Percentiles rank a stretch among this genome's conserved stretches.
phyloP scores from a whole-genome alignment of 2,113 vertebrate genomes.

The Noctilio leporinus region DNA sequence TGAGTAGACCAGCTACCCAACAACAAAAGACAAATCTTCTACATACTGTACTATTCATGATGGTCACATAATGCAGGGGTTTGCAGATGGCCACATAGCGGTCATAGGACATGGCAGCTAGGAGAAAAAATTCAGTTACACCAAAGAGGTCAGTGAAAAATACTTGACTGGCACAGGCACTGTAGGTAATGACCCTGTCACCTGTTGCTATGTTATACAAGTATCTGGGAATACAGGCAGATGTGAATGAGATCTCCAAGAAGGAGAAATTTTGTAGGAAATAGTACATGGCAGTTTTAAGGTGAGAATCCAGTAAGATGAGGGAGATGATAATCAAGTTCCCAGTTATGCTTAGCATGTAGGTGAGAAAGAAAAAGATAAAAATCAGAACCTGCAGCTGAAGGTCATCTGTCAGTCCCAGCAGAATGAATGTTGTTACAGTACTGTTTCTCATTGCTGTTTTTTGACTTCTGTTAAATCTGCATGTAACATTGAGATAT shows the following conservation, averaged over 20 bases:
- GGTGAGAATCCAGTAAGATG: conserved; percentile 11
- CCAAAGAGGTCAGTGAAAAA: conserved; percentile 56
- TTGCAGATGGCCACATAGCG: conserved; percentile 60
- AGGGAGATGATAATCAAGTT: conserved; percentile 39
- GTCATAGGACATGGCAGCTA: conserved; percentile 57
- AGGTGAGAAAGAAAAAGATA: conserved; percentile 36
- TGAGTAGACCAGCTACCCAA: background rate
- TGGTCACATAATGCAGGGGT: conserved; percentile 36
- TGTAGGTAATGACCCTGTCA: conserved; percentile 44
- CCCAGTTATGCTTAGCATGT: conserved; percentile 8
- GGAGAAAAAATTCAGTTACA: conserved; percentile 56
- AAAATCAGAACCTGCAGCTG: conserved; percentile 28
- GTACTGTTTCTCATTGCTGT: conserved; percentile 38
- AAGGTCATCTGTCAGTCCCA: conserved; percentile 60
- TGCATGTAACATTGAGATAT: background rate
- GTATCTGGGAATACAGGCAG: conserved; percentile 57
- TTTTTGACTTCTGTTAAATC: background rate
- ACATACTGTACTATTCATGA: conserved; percentile 40
- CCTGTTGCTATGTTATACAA: conserved; percentile 46
- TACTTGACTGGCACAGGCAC: conserved; percentile 43
- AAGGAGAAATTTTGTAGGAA: conserved; percentile 57
- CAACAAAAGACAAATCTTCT: conserved; percentile 21
- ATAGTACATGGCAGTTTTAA: conserved; percentile 58
- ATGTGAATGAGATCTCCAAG: conserved; percentile 58
- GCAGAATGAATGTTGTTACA: conserved; percentile 55